Base-by-base conservation (phyloP, 2,113 vertebrate genomes). In the Eolophus roseicapilla region DNA sequence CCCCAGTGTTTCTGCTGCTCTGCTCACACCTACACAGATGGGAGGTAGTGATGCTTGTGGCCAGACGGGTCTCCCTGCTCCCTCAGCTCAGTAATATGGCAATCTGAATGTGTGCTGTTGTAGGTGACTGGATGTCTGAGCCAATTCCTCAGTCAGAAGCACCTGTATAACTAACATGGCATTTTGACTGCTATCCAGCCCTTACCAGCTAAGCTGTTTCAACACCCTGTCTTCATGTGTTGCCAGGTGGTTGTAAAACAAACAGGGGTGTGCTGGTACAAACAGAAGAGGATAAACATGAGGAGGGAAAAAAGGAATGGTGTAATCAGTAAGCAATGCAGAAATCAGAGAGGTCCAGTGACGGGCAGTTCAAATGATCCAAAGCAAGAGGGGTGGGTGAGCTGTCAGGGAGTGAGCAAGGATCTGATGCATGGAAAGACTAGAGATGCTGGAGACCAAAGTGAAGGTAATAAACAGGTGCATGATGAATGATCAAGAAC, bases 161-260 rank as follows among this genome's bases (percentile, higher is more conserved):
- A 85, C 86, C 86, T 78, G 49, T 55, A 64, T 86, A 95, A 95
- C 88, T 93, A 81, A 94, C 89, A 43, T 92, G 95, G 91, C 92
- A 93, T 93, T 97, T 97, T 96, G 95, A 92, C 14, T 1, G 84
- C 93, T 91, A 39, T 91, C 86, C 82, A 95, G 94, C 82, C 79
- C 87, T 85, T 57, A 62, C 85, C 82, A 94, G 49, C 95, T 96
- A 92, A 93, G 78, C 55, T 86, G 71, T 97, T 96, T 73, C 94
- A 88, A 79, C 95, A 92, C 79, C 37, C 79, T 86, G 79, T 93
- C 93, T 90, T 80, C 91, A 55, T 94, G 91, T 57, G 86, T 94
- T 94, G 96, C 89, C 95, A 97, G 95, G 95, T 95, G 73, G 62
- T 77, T 96, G 96, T 95, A 96, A 95, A 95, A 94, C 78, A 95